Percentiles rank a stretch among this genome's conserved stretches.
These are phyloP conservation scores for Palythoa caribaeorum DNA, from an alignment of 92 coral and sea anemone species.

Conservation along the genomic window DNA sequence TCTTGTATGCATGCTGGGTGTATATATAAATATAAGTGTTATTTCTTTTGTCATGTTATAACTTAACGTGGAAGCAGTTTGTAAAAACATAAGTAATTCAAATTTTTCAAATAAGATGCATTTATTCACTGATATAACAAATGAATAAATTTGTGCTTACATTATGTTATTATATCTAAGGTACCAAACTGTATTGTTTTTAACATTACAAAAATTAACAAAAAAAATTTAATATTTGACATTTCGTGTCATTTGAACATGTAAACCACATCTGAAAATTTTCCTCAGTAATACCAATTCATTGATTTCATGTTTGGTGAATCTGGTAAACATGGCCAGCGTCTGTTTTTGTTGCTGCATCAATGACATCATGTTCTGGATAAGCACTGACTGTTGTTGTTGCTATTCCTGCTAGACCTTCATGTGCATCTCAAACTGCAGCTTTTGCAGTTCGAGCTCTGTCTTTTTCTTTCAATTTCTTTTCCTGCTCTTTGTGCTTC, in stretches of 20 bases:
- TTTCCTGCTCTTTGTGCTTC: slow-evolving; percentile 15
- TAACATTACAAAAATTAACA: neutral
- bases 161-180: neutral
- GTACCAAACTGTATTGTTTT: neutral
- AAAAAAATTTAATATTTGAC: neutral
- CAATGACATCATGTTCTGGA: slow-evolving; percentile 35
- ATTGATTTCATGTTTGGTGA: neutral
- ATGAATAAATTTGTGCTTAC: slow-evolving; percentile 15
- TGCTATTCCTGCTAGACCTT: slow-evolving; percentile 34
- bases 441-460: slow-evolving; percentile 6
- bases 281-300: neutral
- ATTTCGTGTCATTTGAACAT: neutral
- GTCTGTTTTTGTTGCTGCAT: slow-evolving; percentile 37
- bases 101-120: neutral
- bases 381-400: slow-evolving; percentile 40
- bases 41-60: neutral
- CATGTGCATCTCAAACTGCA: slow-evolving; percentile 34
- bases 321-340: slow-evolving; percentile 14
- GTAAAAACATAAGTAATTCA: neutral
- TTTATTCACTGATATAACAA: neutral
- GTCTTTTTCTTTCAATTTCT: slow-evolving; percentile 21
- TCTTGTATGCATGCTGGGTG: neutral
- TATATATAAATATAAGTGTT: neutral
- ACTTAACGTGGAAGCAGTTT: slow-evolving; percentile 1
- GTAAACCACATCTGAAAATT: neutral